A percentile compares a stretch with the other conserved stretches of the same genome.
These are phyloP conservation scores for Ranitomeya variabilis DNA, from an alignment of 2,113 vertebrate genomes.

Conservation along the genomic window DNA sequence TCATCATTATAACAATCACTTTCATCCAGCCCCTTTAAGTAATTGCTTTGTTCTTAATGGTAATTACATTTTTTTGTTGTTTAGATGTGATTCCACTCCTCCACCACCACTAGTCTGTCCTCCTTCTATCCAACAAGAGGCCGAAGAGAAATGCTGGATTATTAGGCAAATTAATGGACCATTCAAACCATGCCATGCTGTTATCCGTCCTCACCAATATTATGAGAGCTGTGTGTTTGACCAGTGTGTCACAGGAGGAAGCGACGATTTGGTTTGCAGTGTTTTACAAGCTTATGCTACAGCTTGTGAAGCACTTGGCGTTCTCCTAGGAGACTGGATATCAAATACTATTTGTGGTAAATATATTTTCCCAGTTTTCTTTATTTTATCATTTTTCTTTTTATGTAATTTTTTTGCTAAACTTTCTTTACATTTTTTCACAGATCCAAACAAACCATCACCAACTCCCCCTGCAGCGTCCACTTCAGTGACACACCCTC, in stretches of 20 bases:
- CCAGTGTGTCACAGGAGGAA: slow-evolving; percentile 69
- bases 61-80: neutral
- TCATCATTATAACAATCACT: neutral
- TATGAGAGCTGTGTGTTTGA: slow-evolving; percentile 73
- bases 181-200: slow-evolving; percentile 71
- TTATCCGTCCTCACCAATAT: slow-evolving; percentile 69
- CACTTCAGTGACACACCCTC: neutral
- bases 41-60: neutral
- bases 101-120: slow-evolving; percentile 63
- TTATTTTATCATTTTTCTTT: neutral
- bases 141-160: slow-evolving; percentile 65
- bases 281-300: slow-evolving; percentile 71
- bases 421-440: neutral
- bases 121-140: slow-evolving; percentile 61
- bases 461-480: neutral
- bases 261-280: slow-evolving; percentile 67
- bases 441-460: slow-evolving; percentile 23
- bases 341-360: slow-evolving; percentile 72
- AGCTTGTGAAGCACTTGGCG: slow-evolving; percentile 71
- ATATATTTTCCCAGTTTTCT: neutral
- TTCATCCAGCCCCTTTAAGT: neutral
- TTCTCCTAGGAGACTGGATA: slow-evolving; percentile 70
- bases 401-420: neutral
- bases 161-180: slow-evolving; percentile 59
- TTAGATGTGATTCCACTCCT: slow-evolving; percentile 68